A percentile compares a stretch with the other conserved stretches of the same genome.
These are phyloP conservation scores for Rhinolophus ferrumequinum DNA, from an alignment of 2,113 vertebrate species.

Conservation along the genomic window DNA sequence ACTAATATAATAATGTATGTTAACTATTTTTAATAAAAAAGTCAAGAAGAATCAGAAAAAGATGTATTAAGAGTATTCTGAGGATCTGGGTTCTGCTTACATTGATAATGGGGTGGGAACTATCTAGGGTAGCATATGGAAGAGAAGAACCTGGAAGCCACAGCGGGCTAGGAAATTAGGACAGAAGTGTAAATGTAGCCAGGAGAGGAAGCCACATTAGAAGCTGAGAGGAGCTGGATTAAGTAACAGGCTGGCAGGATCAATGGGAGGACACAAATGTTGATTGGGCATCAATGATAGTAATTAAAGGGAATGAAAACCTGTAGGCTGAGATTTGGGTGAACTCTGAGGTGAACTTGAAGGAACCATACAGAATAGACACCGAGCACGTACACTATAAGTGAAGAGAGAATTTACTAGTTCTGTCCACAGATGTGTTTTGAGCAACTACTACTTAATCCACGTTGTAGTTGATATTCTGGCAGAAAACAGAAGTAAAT, in stretches of 20 bases:
- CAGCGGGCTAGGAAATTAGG: not conserved
- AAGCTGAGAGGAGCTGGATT: not conserved
- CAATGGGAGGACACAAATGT: not conserved
- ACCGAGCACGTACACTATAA: rapidly evolving
- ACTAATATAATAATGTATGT: not conserved
- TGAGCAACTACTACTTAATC: not conserved
- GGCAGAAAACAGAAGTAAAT: not conserved
- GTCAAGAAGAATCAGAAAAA: not conserved
- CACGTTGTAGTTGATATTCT: not conserved
- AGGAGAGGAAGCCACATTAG: not conserved
- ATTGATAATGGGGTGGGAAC: not conserved
- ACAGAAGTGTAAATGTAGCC: not conserved
- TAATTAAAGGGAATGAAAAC: not conserved
- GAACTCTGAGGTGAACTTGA: not conserved
- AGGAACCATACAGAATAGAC: not conserved
- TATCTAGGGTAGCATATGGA: not conserved
- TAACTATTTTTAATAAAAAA: not conserved
- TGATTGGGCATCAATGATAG: not conserved
- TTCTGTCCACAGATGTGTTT: not conserved
- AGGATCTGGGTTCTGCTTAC: not conserved
- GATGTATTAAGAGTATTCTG: not conserved
- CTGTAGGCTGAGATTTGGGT: not conserved
- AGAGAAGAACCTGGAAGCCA: not conserved
- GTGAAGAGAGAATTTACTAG: not conserved
- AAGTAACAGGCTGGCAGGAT: not conserved